These are phyloP conservation scores for Entomyzon cyanotis DNA, from an alignment of 2,113 vertebrate species.

Conservation along the genomic window DNA sequence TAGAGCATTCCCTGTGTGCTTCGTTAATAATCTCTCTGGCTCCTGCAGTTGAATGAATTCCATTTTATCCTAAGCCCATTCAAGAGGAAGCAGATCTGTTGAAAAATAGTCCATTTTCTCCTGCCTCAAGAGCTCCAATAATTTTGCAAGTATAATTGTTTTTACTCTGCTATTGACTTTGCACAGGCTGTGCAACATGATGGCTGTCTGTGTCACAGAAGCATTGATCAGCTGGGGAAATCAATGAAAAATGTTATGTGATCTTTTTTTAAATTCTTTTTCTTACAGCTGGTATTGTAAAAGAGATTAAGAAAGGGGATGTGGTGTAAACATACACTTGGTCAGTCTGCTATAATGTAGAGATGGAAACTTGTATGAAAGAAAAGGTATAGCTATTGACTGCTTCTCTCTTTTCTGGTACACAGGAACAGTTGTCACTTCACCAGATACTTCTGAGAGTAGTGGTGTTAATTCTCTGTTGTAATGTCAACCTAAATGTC, in stretches of 20 bases:
- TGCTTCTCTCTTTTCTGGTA: neutral
- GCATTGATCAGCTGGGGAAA: neutral
- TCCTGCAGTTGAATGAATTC: neutral
- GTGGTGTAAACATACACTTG: neutral
- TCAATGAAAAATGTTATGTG: fast-evolving
- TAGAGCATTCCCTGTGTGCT: neutral
- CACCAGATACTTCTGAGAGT: neutral
- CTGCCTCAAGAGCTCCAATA: neutral
- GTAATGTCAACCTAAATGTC: neutral
- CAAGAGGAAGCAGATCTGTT: neutral
- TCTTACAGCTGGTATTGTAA: neutral
- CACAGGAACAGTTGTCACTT: neutral
- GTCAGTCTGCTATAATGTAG: neutral
- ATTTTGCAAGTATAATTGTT: neutral
- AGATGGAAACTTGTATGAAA: neutral
- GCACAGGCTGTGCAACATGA: neutral
- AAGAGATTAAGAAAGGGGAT: neutral
- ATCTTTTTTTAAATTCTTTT: neutral
- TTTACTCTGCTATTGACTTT: neutral
- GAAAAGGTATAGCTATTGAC: neutral
- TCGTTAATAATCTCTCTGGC: neutral
- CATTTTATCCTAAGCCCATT: neutral
- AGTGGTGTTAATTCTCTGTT: neutral
- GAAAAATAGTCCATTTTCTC: neutral
- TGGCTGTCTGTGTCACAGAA: neutral